Evolutionary conservation across 2,113 vertebrate species (phyloP).

Genomic region (Semicossyphus pulcher): DNA sequence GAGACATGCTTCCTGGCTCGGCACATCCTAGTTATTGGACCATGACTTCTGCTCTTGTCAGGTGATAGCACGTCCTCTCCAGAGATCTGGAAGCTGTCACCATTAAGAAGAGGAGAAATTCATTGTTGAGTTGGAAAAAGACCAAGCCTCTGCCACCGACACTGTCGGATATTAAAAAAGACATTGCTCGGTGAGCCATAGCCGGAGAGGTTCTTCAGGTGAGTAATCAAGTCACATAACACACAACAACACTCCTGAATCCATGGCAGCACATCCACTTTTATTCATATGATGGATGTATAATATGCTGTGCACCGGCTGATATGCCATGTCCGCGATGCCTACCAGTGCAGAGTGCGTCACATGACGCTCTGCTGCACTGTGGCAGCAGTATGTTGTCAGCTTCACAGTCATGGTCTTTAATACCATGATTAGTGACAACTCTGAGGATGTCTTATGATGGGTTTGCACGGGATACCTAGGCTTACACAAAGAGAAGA

Average conservation of each 20-base stretch:
- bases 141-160: conserved; percentile 3
- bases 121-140: conserved; percentile 27
- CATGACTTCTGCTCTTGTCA: conserved; percentile 43
- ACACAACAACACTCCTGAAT: conserved; percentile 1
- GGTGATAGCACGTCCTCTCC: conserved; percentile 25
- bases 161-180: conserved; percentile 44
- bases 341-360: background rate
- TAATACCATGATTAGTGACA: background rate
- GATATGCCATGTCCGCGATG: background rate
- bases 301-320: background rate
- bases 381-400: background rate
- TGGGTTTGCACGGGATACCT: background rate
- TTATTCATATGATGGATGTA: conserved; percentile 1
- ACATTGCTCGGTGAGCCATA: conserved; percentile 19
- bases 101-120: conserved; percentile 31
- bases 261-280: conserved; percentile 13
- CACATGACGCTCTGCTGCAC: background rate
- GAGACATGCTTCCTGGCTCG: conserved; percentile 24
- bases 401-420: background rate
- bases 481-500: background rate
- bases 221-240: conserved; percentile 28
- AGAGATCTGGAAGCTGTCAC: conserved; percentile 40
- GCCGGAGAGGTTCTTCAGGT: conserved; percentile 16
- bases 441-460: background rate
- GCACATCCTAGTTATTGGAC: conserved; percentile 44